Conservation (phyloP, 1,140 invertebrate species). For the Ips typographus region DNA sequence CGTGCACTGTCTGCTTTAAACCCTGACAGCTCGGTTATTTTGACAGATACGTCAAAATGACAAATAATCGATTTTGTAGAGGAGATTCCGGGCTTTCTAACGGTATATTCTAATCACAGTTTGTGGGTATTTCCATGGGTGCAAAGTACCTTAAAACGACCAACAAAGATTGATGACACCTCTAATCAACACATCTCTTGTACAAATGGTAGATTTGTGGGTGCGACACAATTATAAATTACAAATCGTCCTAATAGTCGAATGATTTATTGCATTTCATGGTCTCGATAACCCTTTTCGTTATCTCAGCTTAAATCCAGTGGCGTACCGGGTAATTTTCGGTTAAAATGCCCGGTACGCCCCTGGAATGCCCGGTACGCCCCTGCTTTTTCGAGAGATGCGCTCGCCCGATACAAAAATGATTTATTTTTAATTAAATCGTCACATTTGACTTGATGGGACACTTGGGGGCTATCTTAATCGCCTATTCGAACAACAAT, state of each 20-base stretch:
- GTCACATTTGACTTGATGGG: conserved; percentile 27
- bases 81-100: too few relatives aligned
- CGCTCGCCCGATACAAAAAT: conserved; percentile 15
- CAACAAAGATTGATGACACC: conserved; percentile 23
- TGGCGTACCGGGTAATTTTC: neutral
- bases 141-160: too few relatives aligned
- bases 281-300: conserved; percentile 14
- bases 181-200: conserved; percentile 33
- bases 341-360: neutral
- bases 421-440: conserved; percentile 33
- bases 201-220: conserved; percentile 23
- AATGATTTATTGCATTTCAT: conserved; percentile 24
- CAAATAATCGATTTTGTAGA: too few relatives aligned
- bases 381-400: conserved; percentile 12
- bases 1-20: too few relatives aligned
- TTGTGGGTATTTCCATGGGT: too few relatives aligned
- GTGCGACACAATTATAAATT: conserved; percentile 34
- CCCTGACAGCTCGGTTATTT: too few relatives aligned
- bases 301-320: conserved; percentile 7
- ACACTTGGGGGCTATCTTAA: conserved; percentile 25
- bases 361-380: neutral
- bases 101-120: too few relatives aligned
- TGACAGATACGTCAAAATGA: too few relatives aligned
- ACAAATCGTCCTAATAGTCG: conserved; percentile 30
- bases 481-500: conserved; percentile 18